These are phyloP conservation scores for Pteromalus puparum DNA, from an alignment of 1,140 invertebrate species.

Conservation along the genomic window DNA sequence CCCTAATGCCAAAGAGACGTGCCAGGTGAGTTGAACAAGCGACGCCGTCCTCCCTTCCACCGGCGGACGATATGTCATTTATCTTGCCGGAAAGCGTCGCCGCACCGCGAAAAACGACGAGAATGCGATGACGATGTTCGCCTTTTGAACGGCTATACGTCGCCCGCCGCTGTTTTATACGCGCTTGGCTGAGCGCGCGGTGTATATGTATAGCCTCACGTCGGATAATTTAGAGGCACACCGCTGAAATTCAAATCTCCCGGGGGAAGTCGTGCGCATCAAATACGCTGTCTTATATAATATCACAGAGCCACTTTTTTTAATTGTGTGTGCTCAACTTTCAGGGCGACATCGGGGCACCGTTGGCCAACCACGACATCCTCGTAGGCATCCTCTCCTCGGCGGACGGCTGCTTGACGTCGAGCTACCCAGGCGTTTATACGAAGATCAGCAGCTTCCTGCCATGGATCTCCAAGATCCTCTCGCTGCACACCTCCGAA, in stretches of 20 bases:
- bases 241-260: slow-evolving; percentile 22
- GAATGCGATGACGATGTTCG: slow-evolving; percentile 7
- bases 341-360: slow-evolving; percentile 63
- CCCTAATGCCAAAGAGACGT: slow-evolving; percentile 78
- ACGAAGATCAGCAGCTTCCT: slow-evolving; percentile 68
- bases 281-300: not conserved
- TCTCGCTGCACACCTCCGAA: not conserved
- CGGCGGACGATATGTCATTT: slow-evolving; percentile 22
- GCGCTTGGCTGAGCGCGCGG: no score
- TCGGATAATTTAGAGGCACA: slow-evolving; percentile 18
- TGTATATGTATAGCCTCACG: not conserved
- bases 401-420: slow-evolving; percentile 72
- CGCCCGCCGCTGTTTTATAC: not conserved
- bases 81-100: slow-evolving; percentile 12
- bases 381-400: slow-evolving; percentile 75
- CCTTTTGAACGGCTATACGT: not conserved
- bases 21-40: slow-evolving; percentile 62
- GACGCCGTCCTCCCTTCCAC: not conserved
- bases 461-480: slow-evolving; percentile 64
- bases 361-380: slow-evolving; percentile 55
- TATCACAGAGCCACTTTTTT: not conserved
- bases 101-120: slow-evolving; percentile 10
- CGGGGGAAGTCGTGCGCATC: not conserved
- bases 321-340: not conserved
- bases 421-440: slow-evolving; percentile 76